phyloP scores from a whole-genome alignment of 2,113 vertebrate species.

The Zosterops japonicus region DNA sequence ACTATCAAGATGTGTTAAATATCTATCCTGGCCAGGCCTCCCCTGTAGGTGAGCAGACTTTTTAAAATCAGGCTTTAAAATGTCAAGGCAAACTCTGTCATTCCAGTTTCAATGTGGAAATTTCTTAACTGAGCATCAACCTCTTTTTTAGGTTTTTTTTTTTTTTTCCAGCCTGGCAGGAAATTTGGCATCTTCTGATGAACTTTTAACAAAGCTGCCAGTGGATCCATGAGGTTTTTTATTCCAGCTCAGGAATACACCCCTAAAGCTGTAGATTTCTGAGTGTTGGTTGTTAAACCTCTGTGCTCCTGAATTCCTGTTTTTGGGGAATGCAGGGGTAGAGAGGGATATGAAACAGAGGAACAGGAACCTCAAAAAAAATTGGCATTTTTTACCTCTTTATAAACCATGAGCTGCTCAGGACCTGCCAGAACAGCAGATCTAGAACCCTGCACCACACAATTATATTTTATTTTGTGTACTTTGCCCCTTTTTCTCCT shows the following conservation, averaged over 20 bases:
- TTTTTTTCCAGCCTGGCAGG: neutral
- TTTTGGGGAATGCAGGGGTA: neutral
- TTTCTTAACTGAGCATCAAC: neutral
- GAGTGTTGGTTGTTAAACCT: neutral
- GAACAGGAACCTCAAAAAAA: neutral
- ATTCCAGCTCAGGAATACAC: neutral
- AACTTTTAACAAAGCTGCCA: neutral
- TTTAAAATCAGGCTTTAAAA: neutral
- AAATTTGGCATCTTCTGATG: neutral
- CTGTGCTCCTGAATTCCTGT: neutral
- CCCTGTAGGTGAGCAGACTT: neutral
- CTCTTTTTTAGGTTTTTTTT: no score
- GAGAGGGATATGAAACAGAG: neutral
- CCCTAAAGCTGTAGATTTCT: neutral
- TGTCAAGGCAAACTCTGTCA: neutral
- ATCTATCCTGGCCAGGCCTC: neutral
- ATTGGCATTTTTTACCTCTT: neutral
- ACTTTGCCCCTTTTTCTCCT: rapidly evolving
- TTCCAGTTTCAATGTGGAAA: neutral
- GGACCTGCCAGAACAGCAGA: neutral
- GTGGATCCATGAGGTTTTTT: neutral
- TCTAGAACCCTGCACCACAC: neutral
- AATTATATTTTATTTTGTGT: neutral
- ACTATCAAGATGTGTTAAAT: neutral
- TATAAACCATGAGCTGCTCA: neutral